Evolutionary conservation across 2,797 vertebrate genomes (phyloP), one percentile per base, ranked within the genome.

Genomic region (Sebastiscus tertius): DNA sequence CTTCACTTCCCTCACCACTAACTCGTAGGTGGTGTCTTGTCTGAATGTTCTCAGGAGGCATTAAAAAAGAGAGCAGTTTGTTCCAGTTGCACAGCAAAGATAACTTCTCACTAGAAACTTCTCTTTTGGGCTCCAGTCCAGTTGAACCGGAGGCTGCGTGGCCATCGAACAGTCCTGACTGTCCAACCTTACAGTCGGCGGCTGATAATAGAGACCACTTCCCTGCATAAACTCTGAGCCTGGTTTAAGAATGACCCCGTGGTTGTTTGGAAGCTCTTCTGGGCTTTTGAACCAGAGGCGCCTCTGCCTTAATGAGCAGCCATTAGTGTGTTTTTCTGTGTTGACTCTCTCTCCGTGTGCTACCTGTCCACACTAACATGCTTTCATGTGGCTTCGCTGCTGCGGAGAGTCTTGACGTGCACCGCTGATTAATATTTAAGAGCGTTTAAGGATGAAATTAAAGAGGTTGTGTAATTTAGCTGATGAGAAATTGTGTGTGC

Each of bases 351-450:
- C 31, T 72, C 18, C 54, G 39, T 58, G 18, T 26, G 49, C 63
- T 80, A 80, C 73, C 76, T 81, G 77, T 79, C 33, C 58, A 49
- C 66, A 85, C 56, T 72, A 22, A 16, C 36, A 46, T 16, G 24
- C 59, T 71, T 80, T 66, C 39, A 61, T 63, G 54, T 73, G 62
- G 9, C 64, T 79, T 55, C 52, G 73, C 65, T 66, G 79, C 71
- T 26, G 34, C 75, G 33, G 66, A 79, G 72, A 74, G 49, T 75
- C 61, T 63, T 71, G 77, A 81, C 80, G 59, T 79, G 87, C 81
- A n/a, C 73, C 55, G 26, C 81, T 94, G 90, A 94, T 95, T 90
- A 94, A 94, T 93, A 94, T 95, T 94, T 94, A 91, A 92, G 81
- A 88, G 87, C 76, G 27, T 94, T 92, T 94, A 90, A 90, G 79